A percentile compares a stretch with the other conserved stretches of the same genome.
These are phyloP conservation scores for Streptopelia turtur DNA, from an alignment of 2,797 vertebrate genomes.

Conservation along the genomic window DNA sequence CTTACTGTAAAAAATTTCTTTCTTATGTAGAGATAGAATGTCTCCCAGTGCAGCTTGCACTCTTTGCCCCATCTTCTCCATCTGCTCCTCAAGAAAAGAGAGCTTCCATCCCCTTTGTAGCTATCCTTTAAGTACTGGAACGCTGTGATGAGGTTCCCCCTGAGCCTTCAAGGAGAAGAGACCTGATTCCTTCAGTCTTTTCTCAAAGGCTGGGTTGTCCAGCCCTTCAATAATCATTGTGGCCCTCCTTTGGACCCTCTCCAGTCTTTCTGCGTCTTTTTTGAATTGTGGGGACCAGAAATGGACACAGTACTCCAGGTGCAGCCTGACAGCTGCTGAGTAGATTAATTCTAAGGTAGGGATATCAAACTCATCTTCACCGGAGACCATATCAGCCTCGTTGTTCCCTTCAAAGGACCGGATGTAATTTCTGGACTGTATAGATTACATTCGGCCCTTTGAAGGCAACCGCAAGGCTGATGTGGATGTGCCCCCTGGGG, in stretches of 20 bases:
- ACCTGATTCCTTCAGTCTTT: not conserved
- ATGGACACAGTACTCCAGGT: not conserved
- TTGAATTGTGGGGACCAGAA: not conserved
- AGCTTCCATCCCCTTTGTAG: not conserved
- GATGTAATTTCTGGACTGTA: no score
- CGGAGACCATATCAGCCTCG: no score
- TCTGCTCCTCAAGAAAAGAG: not conserved
- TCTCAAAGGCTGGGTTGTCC: not conserved
- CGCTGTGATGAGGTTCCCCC: not conserved
- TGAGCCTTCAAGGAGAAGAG: not conserved
- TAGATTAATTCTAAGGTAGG: not conserved
- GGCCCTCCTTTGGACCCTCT: not conserved
- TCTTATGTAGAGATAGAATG: not conserved
- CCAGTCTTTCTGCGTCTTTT: fast-evolving
- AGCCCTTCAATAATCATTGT: not conserved
- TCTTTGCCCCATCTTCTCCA: not conserved
- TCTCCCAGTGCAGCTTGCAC: not conserved
- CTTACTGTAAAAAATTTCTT: not conserved
- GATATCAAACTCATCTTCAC: no score
- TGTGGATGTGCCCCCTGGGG: no score
- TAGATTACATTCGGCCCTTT: no score
- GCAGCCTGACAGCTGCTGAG: fast-evolving
- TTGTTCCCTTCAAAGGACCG: no score
- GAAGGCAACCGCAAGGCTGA: no score
- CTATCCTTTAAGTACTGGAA: not conserved